phyloP scores from a whole-genome alignment of 2,797 vertebrate species.

The Melanotaenia nigrans region DNA sequence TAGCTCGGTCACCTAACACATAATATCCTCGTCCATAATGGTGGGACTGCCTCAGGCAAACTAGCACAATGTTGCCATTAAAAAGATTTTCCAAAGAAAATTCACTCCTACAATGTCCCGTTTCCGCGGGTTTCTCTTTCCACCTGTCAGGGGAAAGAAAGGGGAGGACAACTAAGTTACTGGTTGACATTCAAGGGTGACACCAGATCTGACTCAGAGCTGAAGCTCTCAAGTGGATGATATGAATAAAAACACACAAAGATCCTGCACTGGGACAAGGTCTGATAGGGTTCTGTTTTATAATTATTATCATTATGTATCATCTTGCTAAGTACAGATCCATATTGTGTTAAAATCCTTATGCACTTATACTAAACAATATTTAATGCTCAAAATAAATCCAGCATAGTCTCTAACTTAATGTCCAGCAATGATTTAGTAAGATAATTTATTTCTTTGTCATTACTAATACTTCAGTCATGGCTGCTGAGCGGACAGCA shows the following conservation, averaged over 20 bases:
- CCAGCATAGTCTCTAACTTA: background rate
- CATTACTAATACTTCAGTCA: background rate
- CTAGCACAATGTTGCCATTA: conserved; percentile 63
- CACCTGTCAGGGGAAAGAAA: conserved; percentile 76
- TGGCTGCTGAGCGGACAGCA: background rate
- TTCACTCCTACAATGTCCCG: conserved; percentile 66
- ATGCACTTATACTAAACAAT: background rate
- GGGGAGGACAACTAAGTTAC: conserved; percentile 63
- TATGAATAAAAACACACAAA: conserved; percentile 36
- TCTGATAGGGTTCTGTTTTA: background rate
- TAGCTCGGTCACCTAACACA: conserved; percentile 58
- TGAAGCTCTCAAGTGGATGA: conserved; percentile 38
- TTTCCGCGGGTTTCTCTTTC: conserved; percentile 71
- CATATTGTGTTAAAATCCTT: background rate
- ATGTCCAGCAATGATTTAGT: background rate
- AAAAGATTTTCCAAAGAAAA: conserved; percentile 62
- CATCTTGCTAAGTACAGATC: background rate
- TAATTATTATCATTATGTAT: background rate
- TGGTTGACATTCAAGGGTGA: conserved; percentile 70
- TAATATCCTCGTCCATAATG: conserved; percentile 59
- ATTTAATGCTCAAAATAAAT: background rate
- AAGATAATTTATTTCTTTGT: background rate
- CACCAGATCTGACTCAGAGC: conserved; percentile 68
- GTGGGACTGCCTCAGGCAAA: conserved; percentile 50
- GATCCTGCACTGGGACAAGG: conserved; percentile 22